phyloP scores from a whole-genome alignment of 1,140 invertebrate genomes.

The Penaeus indicus region DNA sequence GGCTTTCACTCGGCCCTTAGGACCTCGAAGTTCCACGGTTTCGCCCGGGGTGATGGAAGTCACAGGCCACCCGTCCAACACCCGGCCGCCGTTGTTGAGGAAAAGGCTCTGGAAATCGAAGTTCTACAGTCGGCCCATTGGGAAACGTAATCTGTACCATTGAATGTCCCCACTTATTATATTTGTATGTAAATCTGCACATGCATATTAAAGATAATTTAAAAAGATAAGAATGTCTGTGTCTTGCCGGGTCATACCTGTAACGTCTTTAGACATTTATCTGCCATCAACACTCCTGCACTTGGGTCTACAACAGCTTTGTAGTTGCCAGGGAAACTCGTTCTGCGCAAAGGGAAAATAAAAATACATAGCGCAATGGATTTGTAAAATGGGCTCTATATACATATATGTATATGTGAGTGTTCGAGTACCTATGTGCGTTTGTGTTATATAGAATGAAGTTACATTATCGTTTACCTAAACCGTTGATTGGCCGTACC shows the following conservation, averaged over 20 bases:
- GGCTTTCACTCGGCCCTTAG: not conserved
- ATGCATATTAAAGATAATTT: too few relatives aligned
- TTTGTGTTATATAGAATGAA: not conserved
- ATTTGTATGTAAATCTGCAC: too few relatives aligned
- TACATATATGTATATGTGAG: not conserved
- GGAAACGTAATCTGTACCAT: too few relatives aligned
- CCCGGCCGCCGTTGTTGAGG: not conserved
- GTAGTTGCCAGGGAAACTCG: not conserved
- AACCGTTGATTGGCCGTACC: too few relatives aligned
- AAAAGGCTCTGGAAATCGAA: not conserved
- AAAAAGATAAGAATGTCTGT: too few relatives aligned
- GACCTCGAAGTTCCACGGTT: not conserved
- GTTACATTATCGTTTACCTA: not conserved
- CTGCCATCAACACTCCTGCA: conserved; percentile 42
- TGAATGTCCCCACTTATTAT: too few relatives aligned
- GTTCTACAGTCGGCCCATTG: not conserved
- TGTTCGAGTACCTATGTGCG: not conserved
- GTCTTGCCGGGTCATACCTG: conserved; percentile 25
- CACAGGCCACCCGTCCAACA: conserved; percentile 44
- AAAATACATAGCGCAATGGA: not conserved
- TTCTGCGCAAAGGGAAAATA: not conserved
- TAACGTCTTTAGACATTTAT: conserved; percentile 41
- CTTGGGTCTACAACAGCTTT: conserved; percentile 21
- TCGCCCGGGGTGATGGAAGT: not conserved
- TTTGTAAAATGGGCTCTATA: not conserved